These are phyloP conservation scores for Acrocephalus arundinaceus DNA, from an alignment of 2,113 vertebrate genomes.

Conservation along the genomic window DNA sequence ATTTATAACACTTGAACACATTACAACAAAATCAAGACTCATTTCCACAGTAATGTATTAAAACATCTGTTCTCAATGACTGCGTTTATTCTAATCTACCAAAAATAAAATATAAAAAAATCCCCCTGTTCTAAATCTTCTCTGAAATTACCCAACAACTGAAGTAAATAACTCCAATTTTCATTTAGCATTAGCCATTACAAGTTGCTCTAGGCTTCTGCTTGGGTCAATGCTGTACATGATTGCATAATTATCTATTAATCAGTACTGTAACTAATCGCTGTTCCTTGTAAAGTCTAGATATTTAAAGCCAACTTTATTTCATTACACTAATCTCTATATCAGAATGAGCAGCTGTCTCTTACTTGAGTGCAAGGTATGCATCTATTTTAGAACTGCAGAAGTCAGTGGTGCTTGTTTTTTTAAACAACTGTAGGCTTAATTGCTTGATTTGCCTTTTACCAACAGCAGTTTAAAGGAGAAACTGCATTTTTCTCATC, in stretches of 20 bases:
- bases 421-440: conserved; percentile 69
- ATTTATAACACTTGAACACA: conserved; percentile 29
- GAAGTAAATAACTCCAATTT: conserved; percentile 64
- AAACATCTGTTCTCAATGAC: conserved; percentile 64
- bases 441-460: conserved; percentile 56
- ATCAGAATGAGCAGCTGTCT: conserved; percentile 76
- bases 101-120: background rate
- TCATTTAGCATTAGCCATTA: conserved; percentile 56
- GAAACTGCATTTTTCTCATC: conserved; percentile 20
- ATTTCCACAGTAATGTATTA: conserved; percentile 22
- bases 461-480: conserved; percentile 27
- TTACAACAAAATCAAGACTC: conserved; percentile 26
- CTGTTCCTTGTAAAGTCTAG: conserved; percentile 49
- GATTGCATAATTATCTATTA: conserved; percentile 67
- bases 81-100: background rate
- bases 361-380: conserved; percentile 67
- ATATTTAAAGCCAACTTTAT: conserved; percentile 74
- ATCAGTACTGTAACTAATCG: conserved; percentile 65
- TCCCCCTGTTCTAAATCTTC: background rate
- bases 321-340: conserved; percentile 77
- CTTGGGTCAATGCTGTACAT: conserved; percentile 3
- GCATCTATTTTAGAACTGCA: conserved; percentile 75
- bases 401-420: conserved; percentile 56
- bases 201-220: conserved; percentile 44
- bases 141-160: conserved; percentile 43